These are phyloP conservation scores for Hydrocynus forskahlii DNA, from an alignment of 2,797 vertebrate species.

Conservation along the genomic window DNA sequence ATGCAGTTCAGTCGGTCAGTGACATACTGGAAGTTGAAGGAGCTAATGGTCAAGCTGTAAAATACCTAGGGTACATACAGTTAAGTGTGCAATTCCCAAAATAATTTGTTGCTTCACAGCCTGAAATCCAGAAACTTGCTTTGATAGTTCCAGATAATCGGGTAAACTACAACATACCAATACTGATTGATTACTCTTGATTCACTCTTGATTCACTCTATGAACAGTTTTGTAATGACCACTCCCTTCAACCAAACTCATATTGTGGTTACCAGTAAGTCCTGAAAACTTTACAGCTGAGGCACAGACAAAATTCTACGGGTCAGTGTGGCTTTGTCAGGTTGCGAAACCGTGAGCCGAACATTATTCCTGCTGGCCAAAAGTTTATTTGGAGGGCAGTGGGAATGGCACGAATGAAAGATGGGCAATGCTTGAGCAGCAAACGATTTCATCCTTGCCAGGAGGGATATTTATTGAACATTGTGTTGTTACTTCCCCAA, in stretches of 20 bases:
- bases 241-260: neutral
- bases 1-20: neutral
- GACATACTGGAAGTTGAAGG: slow-evolving; percentile 34
- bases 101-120: neutral
- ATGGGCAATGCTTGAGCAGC: too few species aligned
- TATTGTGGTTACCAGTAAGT: slow-evolving; percentile 14
- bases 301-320: too few species aligned
- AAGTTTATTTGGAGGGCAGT: too few species aligned
- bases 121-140: slow-evolving; percentile 5
- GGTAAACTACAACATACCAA: neutral
- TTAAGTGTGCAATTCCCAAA: slow-evolving; percentile 7
- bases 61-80: slow-evolving; percentile 11
- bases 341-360: too few species aligned
- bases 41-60: slow-evolving; percentile 28
- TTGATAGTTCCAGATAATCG: slow-evolving; percentile 2
- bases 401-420: too few species aligned
- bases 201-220: slow-evolving; percentile 30
- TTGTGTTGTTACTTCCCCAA: too few species aligned
- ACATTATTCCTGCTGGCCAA: too few species aligned
- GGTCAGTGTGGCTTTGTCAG: too few species aligned
- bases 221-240: neutral
- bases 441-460: too few species aligned
- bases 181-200: too few species aligned
- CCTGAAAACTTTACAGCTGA: neutral
- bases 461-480: too few species aligned